A percentile compares a stretch with the other conserved stretches of the same genome.
phyloP scores from a whole-genome alignment of 1,140 invertebrate species.

The Zaprionus africanus region DNA sequence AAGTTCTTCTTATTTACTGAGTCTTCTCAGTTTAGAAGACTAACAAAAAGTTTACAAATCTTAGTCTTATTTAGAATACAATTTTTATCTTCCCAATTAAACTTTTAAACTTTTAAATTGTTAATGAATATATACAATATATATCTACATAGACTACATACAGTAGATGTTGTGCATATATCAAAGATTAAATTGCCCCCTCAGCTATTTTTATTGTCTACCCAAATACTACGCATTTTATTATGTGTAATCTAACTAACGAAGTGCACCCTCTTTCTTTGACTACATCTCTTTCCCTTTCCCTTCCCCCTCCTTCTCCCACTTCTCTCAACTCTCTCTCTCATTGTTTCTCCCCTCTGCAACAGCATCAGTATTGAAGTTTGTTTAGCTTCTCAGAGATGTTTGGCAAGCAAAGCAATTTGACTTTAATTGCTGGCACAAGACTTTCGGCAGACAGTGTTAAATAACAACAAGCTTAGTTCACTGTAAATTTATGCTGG shows the following conservation, averaged over 20 bases:
- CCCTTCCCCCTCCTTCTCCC: not conserved
- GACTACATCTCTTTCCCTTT: no score
- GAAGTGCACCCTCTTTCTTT: not conserved
- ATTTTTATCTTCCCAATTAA: no score
- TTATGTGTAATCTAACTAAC: not conserved
- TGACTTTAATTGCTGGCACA: constrained; percentile 5
- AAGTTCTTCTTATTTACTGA: no score
- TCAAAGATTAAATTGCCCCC: no score
- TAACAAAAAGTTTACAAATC: no score
- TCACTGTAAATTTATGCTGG: not conserved
- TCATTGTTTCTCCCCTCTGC: not conserved
- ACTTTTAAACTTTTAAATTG: no score
- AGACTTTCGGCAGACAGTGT: constrained; percentile 2
- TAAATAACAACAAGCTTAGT: constrained; percentile 4
- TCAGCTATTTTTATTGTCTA: no score
- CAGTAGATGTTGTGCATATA: no score
- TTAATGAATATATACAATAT: no score
- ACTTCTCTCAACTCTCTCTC: not conserved
- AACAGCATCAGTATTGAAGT: not conserved
- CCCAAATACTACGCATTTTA: not conserved
- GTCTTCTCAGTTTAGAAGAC: no score
- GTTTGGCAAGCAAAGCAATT: not conserved
- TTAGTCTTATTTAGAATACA: no score
- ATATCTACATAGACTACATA: no score
- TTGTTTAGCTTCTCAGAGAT: not conserved